These are phyloP conservation scores for Drosophila mettleri DNA, from an alignment of 2,888 invertebrate species.

Conservation along the genomic window DNA sequence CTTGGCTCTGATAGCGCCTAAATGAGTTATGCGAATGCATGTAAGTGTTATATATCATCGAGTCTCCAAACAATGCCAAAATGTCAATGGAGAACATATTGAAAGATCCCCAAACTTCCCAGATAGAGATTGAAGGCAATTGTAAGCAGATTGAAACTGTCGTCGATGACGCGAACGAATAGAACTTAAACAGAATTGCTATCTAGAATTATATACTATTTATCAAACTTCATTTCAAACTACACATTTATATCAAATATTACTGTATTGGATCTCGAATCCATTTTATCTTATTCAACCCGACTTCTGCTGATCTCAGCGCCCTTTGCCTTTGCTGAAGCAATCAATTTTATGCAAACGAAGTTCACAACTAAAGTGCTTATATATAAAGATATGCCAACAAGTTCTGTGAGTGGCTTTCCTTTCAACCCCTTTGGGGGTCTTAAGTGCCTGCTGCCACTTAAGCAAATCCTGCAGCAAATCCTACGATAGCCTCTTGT, in stretches of 20 bases:
- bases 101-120: slow-evolving; percentile 25
- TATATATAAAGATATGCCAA: not conserved
- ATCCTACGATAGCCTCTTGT: slow-evolving; percentile 47
- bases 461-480: slow-evolving; percentile 59
- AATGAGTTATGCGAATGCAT: slow-evolving; percentile 48
- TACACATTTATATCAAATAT: not conserved
- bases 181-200: not conserved
- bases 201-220: not conserved
- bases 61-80: slow-evolving; percentile 15
- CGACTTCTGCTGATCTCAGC: slow-evolving; percentile 4
- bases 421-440: slow-evolving; percentile 7
- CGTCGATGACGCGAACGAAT: not conserved
- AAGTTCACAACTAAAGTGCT: slow-evolving; percentile 1
- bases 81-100: slow-evolving; percentile 32
- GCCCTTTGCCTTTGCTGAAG: not conserved
- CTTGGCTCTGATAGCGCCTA: slow-evolving; percentile 37
- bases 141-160: not conserved
- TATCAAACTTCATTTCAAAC: not conserved
- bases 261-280: not conserved
- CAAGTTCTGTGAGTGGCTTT: not conserved
- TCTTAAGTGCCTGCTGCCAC: slow-evolving; percentile 55
- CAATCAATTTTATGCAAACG: slow-evolving; percentile 31
- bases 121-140: slow-evolving; percentile 4
- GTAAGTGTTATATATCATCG: slow-evolving; percentile 12
- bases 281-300: not conserved